These are phyloP conservation scores for Drosophila mayri DNA, from an alignment of 1,140 invertebrate genomes.

Conservation along the genomic window DNA sequence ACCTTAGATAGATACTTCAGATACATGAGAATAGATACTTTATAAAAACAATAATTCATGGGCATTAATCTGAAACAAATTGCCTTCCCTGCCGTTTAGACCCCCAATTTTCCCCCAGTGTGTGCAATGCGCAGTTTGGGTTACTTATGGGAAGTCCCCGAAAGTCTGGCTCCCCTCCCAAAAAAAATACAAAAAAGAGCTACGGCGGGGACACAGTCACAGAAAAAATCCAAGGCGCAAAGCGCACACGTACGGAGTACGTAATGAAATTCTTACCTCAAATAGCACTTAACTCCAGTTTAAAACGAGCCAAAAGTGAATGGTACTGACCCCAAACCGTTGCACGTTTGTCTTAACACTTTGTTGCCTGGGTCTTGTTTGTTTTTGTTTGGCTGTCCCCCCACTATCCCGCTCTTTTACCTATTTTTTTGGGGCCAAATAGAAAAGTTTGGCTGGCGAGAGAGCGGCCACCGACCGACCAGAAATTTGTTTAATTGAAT, in stretches of 20 bases:
- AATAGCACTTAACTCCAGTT: slow-evolving; percentile 83
- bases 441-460: slow-evolving; percentile 68
- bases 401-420: slow-evolving; percentile 15
- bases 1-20: no score
- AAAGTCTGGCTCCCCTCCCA: slow-evolving; percentile 25
- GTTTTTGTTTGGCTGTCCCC: slow-evolving; percentile 40
- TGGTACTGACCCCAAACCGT: slow-evolving; percentile 82
- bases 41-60: no score
- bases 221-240: slow-evolving; percentile 49
- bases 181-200: slow-evolving; percentile 5
- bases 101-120: slow-evolving; percentile 8
- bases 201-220: slow-evolving; percentile 39
- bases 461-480: slow-evolving; percentile 49
- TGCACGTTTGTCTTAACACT: slow-evolving; percentile 82
- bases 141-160: slow-evolving; percentile 53
- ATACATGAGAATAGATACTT: no score
- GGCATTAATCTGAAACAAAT: no score
- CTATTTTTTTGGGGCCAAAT: slow-evolving; percentile 63
- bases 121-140: slow-evolving; percentile 36
- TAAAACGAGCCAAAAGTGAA: slow-evolving; percentile 83
- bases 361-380: slow-evolving; percentile 77
- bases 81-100: neutral
- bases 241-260: slow-evolving; percentile 75
- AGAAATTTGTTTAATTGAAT: slow-evolving; percentile 79
- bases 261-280: slow-evolving; percentile 83